Conservation (phyloP, 2,888 invertebrate species). For the Aquatica leii region DNA sequence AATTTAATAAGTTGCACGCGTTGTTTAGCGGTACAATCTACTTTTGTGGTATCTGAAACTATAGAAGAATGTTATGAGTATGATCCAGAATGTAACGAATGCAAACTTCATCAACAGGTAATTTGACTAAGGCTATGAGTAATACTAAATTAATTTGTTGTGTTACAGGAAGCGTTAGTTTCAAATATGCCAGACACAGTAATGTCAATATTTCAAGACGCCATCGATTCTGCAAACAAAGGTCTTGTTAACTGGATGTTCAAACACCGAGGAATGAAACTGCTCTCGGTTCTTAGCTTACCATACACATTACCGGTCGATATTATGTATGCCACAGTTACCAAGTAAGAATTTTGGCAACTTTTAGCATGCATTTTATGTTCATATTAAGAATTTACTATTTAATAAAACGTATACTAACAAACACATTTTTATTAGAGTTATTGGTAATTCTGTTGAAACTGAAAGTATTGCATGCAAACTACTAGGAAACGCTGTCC, state of each 20-base stretch:
- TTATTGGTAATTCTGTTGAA: conserved; percentile 59
- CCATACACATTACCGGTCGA: conserved; percentile 91
- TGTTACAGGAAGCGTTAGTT: conserved; percentile 79
- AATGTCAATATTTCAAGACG: conserved; percentile 89
- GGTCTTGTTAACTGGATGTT: conserved; percentile 92
- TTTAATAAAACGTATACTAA: conserved; percentile 32
- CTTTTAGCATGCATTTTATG: background rate
- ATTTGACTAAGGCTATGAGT: background rate
- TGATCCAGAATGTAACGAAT: conserved; percentile 88
- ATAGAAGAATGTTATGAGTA: conserved; percentile 74
- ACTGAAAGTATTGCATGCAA: conserved; percentile 57
- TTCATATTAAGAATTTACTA: background rate
- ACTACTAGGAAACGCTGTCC: conserved; percentile 56
- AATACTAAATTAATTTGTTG: background rate
- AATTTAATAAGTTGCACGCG: conserved; percentile 92
- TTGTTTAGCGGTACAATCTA: conserved; percentile 88
- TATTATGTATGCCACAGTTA: conserved; percentile 84
- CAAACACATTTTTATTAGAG: conserved; percentile 55
- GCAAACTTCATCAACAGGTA: conserved; percentile 87
- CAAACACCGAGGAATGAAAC: conserved; percentile 81
- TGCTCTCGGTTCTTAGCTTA: conserved; percentile 80
- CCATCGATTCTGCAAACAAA: conserved; percentile 91
- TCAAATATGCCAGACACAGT: conserved; percentile 92
- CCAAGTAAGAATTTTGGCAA: conserved; percentile 77
- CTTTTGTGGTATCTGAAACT: conserved; percentile 65